Base-by-base conservation (phyloP, 2,888 invertebrate species). In the Gonocerus acuteangulatus region DNA sequence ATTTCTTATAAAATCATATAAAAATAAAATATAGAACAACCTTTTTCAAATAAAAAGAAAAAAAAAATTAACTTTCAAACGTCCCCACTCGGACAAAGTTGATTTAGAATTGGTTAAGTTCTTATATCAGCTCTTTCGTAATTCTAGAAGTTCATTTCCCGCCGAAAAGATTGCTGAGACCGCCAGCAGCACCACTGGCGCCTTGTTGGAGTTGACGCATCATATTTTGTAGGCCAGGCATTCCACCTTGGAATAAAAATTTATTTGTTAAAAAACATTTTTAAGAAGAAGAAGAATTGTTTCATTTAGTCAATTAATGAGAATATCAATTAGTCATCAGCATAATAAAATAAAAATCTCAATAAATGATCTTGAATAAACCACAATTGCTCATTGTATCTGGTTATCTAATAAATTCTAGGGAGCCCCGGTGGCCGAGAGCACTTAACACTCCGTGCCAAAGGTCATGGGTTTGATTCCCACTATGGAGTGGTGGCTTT, bases 171-270 rank as follows among this genome's bases (percentile, higher is more conserved):
- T 81, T 82, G 16, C 78, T 75, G 63, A 78, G 69, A 47, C 76
- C 76, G 39, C 76, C 75, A 34, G 81, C 79, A 27, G 81, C 79
- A 27, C 81, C 81, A 1, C 79, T 78, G 2, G 80, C 80, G 1
- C 83, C 82, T 65, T 81, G 80, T 71, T 87, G 87, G 67, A 95
- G 77, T 73, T 95, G 97, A 70, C 91, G 80, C 96, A 99, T 96
- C 89, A 99, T 96, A 72, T 89, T 95, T 73, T 96, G 95, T 19
- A 97, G 79, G 0, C 96, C 97, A 18, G 87, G 83, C 84, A 96
- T 93, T 21, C 97, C 97, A 69, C 96, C 95, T 95, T 23, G 45
- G 51, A 52, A 44, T 27, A 2, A 56, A 15, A 56, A 56, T 4
- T 23, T 15, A 23, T 6, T 27, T 27, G 27, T 9, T n/a, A 27